Base-by-base conservation (phyloP, 2,113 vertebrate species). In the Trinectes maculatus region DNA sequence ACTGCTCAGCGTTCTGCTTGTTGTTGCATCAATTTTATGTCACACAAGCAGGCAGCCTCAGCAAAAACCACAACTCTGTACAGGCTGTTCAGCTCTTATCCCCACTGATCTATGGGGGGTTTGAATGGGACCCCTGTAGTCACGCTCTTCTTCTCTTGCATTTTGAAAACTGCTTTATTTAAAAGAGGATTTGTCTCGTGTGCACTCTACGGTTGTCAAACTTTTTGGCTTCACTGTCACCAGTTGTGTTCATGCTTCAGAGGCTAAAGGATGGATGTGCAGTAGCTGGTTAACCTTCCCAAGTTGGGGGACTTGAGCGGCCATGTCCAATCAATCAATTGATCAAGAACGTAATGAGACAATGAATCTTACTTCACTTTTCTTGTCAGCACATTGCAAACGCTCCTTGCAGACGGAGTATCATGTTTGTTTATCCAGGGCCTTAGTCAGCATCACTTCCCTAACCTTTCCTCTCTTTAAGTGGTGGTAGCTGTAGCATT, bases 251-350 rank as follows among this genome's bases (percentile, higher is more conserved):
- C 63, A 67, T 67, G 66, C 42, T 42, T 58, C 60, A 72, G 19
- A 82, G 63, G 39, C 66, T 72, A 77, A 74, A 72, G 62, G 71
- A 75, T 74, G 57, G 77, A 74, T 56, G 47, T 71, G 70, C 22
- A 8, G 25, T 29, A 65, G 76, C 80, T 79, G 76, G 80, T 86
- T 88, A 89, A 89, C 88, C 86, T 91, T 87, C 76, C 78, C 72
- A 75, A 77, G 79, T 82, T 77, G 66, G 46, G 75, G 74, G 77
- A 86, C 53, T 58, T 75, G 54, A 62, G 59, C 64, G 74, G 78
- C 72, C 44, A 44, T 67, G 56, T 85, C 80, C 77, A 79, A 89
- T 91, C 85, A 76, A 90, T 90, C 89, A 91, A 83, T 44, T 87
- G 82, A 91, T 89, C 68, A 71, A 60, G 55, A 79, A 52, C 6